Evolutionary conservation across 1,140 invertebrate species (phyloP).

Genomic region (Ceratoteleas bidentatus): DNA sequence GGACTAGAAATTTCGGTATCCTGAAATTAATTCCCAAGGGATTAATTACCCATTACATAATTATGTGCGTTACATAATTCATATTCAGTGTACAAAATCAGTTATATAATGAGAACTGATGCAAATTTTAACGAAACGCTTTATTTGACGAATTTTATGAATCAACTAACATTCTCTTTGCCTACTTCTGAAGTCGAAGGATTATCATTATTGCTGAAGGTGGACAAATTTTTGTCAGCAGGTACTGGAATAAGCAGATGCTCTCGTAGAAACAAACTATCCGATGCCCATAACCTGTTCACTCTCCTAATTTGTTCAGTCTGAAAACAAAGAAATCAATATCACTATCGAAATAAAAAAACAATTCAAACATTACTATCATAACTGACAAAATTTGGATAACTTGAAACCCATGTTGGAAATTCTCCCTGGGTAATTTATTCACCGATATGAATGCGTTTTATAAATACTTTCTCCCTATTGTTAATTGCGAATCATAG

Average conservation of each 20-base stretch:
- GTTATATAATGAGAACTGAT: too few relatives aligned
- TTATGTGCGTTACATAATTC: too few relatives aligned
- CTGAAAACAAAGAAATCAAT: slow-evolving; percentile 30
- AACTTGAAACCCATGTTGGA: too few relatives aligned
- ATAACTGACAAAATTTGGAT: too few relatives aligned
- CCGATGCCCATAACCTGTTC: slow-evolving; percentile 93
- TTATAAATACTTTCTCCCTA: too few relatives aligned
- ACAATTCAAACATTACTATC: neutral
- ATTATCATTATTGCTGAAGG: slow-evolving; percentile 76
- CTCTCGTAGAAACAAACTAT: slow-evolving; percentile 93
- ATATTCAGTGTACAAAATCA: neutral
- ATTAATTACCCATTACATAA: neutral
- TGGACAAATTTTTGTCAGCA: slow-evolving; percentile 83
- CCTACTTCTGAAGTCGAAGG: slow-evolving; percentile 63
- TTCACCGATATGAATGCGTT: too few relatives aligned
- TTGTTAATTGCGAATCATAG: too few relatives aligned
- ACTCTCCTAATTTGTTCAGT: slow-evolving; percentile 94
- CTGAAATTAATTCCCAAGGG: slow-evolving; percentile 35
- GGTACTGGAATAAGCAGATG: slow-evolving; percentile 90
- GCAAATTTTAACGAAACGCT: too few relatives aligned
- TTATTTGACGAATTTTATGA: neutral
- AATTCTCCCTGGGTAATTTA: too few relatives aligned
- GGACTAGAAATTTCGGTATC: slow-evolving; percentile 74
- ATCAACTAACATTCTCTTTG: slow-evolving; percentile 56
- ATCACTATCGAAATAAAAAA: neutral